Evolutionary conservation across 23 tunicate species (phyloP).

Genomic region (Phallusia fumigata): DNA sequence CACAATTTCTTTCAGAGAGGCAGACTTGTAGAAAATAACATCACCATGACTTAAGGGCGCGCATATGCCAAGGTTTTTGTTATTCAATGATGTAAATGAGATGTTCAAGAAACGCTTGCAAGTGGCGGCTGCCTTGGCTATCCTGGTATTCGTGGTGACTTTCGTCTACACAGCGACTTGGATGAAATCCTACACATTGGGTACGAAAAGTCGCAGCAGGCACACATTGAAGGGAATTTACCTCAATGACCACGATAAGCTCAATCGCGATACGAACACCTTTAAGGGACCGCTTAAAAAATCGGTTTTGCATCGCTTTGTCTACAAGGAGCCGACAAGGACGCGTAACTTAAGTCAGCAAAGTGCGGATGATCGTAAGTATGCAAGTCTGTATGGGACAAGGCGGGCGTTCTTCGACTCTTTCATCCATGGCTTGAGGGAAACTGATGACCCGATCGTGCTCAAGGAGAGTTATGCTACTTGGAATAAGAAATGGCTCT

Average conservation of each 20-base stretch:
- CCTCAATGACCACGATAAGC: no score
- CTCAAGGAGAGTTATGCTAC: not conserved
- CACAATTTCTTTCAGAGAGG: no score
- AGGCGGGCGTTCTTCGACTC: not conserved
- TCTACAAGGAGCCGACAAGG: not conserved
- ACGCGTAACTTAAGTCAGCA: not conserved
- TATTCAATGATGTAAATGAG: no score
- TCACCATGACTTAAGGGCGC: no score
- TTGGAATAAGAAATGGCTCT: not conserved
- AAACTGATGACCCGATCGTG: not conserved
- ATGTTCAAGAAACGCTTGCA: not conserved
- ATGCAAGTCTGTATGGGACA: not conserved
- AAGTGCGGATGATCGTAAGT: not conserved
- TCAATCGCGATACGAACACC: no score
- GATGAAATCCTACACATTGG: not conserved
- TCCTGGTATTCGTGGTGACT: not conserved
- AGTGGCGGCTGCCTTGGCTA: not conserved
- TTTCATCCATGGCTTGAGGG: not conserved
- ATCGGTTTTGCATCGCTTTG: not conserved
- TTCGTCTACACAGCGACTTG: not conserved
- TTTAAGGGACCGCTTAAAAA: not conserved
- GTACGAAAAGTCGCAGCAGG: no score
- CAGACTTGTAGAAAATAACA: no score
- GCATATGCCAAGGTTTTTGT: no score
- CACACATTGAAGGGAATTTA: no score